A percentile compares a stretch with the other conserved stretches of the same genome.
Evolutionary conservation across 2,797 vertebrate genomes (phyloP).

Genomic region (Phataginus tricuspis): DNA sequence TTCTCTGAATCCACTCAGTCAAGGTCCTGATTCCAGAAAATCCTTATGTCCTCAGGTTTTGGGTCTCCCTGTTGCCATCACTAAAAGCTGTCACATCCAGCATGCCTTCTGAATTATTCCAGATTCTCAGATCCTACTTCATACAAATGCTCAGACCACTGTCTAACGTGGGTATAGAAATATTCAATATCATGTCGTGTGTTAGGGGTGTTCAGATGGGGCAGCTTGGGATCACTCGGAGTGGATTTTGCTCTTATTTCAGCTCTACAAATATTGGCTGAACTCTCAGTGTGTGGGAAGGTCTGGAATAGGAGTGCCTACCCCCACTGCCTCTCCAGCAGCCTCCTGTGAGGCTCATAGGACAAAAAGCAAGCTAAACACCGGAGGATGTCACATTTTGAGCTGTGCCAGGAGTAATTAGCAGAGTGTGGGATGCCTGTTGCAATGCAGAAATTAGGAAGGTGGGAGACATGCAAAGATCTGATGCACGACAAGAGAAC

Average conservation of each 20-base stretch:
- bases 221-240: not conserved
- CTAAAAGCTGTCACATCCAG: not conserved
- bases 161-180: not conserved
- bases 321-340: not conserved
- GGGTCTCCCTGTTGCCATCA: not conserved
- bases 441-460: not conserved
- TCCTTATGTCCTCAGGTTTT: not conserved
- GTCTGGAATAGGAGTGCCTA: not conserved
- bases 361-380: not conserved
- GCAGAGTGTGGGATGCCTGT: not conserved
- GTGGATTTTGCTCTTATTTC: conserved; percentile 28
- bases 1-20: not conserved
- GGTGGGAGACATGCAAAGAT: not conserved
- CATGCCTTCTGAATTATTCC: not conserved
- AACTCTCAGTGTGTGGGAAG: not conserved
- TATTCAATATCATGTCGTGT: not conserved
- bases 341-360: not conserved
- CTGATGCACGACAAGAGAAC: not conserved
- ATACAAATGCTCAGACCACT: not conserved
- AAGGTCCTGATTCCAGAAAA: not conserved
- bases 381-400: not conserved
- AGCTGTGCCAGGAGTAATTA: not conserved
- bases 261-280: not conserved
- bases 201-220: rapidly evolving
- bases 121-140: not conserved